Conservation (phyloP, 2,797 vertebrate genomes). For the Hozukius guyotensis region DNA sequence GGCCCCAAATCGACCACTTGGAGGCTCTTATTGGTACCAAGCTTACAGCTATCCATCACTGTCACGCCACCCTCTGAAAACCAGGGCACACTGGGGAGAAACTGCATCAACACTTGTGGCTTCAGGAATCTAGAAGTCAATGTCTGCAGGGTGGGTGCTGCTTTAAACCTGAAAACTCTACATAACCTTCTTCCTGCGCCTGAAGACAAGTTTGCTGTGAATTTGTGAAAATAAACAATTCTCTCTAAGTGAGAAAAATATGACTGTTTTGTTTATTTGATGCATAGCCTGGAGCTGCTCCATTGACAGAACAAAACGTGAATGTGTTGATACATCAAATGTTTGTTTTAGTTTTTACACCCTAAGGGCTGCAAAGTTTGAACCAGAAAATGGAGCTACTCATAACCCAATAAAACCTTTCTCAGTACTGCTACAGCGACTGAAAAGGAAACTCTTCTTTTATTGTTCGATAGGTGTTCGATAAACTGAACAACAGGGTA, state of each 20-base stretch:
- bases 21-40: constrained; percentile 79
- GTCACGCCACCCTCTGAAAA: constrained; percentile 71
- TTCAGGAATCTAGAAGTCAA: constrained; percentile 49
- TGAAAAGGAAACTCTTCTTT: not conserved
- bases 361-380: constrained; percentile 30
- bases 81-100: constrained; percentile 44
- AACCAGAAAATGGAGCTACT: constrained; percentile 19
- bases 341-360: constrained; percentile 40
- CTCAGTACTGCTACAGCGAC: not conserved
- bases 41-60: constrained; percentile 85
- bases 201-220: not conserved
- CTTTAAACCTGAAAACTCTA: constrained; percentile 19
- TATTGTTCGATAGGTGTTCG: not conserved
- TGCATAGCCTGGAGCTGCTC: constrained; percentile 39
- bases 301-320: constrained; percentile 33
- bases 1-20: constrained; percentile 68
- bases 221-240: constrained; percentile 5
- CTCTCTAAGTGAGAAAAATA: constrained; percentile 11
- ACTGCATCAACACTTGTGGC: constrained; percentile 46
- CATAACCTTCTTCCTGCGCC: not conserved
- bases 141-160: constrained; percentile 23
- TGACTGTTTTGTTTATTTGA: constrained; percentile 42
- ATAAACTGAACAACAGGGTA: not conserved
- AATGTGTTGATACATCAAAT: constrained; percentile 39
- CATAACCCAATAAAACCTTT: not conserved